Conservation (phyloP, 2,888 invertebrate genomes). For the Pyralis farinalis region DNA sequence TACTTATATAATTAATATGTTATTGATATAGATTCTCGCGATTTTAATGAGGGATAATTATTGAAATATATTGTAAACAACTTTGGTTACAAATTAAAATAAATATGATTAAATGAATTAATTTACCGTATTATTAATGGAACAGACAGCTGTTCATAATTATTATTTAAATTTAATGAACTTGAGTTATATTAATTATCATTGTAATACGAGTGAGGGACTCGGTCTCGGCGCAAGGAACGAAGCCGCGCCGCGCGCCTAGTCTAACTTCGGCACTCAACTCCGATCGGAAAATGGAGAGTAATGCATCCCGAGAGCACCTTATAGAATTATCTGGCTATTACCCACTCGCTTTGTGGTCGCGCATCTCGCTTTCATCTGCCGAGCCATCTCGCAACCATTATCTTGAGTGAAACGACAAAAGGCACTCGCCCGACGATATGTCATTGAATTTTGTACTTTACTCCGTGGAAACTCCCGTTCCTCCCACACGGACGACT, state of each 20-base stretch:
- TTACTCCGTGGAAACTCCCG: slow-evolving; percentile 6
- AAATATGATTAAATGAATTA: no score
- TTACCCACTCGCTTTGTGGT: slow-evolving; percentile 74
- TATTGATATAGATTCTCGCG: no score
- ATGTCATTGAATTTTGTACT: slow-evolving; percentile 28
- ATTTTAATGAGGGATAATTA: no score
- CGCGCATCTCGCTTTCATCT: slow-evolving; percentile 49
- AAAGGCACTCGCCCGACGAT: slow-evolving; percentile 22
- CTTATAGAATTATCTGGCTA: slow-evolving; percentile 70
- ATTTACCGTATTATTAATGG: no score
- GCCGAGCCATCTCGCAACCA: slow-evolving; percentile 30
- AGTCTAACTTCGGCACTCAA: slow-evolving; percentile 16
- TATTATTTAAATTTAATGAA: no score
- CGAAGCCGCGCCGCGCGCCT: neutral
- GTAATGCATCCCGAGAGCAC: slow-evolving; percentile 55
- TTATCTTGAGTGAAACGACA: slow-evolving; percentile 47
- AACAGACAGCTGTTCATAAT: no score
- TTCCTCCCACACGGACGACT: neutral
- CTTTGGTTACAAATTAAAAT: no score
- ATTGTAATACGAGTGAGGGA: no score
- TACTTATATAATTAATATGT: no score
- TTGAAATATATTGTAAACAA: no score
- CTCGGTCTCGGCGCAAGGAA: no score
- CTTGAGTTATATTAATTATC: no score
- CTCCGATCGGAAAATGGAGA: slow-evolving; percentile 50